These are phyloP conservation scores for Trichosurus vulpecula DNA, from an alignment of 2,797 vertebrate genomes.

Conservation along the genomic window DNA sequence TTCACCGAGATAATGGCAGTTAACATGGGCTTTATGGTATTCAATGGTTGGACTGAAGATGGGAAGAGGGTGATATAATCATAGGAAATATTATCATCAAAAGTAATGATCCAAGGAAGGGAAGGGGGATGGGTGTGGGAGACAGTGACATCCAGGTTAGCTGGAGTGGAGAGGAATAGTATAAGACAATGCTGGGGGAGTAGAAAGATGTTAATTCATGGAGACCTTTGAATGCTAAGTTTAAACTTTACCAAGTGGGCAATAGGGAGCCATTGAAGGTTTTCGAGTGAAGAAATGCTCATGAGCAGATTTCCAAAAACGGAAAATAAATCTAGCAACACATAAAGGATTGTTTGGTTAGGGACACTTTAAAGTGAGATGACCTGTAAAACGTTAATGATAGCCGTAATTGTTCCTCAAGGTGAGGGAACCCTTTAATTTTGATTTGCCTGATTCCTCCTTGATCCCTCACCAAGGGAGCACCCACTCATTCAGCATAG, in stretches of 20 bases:
- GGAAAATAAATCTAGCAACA: not conserved
- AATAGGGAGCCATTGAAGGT: not conserved
- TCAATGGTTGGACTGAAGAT: not conserved
- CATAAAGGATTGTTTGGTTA: not conserved
- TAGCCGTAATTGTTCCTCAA: conserved; percentile 57
- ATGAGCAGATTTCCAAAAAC: not conserved
- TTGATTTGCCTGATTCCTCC: not conserved
- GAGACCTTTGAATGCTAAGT: not conserved
- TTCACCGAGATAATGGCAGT: not conserved
- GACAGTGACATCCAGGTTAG: not conserved
- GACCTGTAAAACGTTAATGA: conserved; percentile 66
- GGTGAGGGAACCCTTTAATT: conserved; percentile 71
- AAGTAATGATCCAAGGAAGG: not conserved
- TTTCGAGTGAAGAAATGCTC: not conserved
- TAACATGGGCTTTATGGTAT: not conserved
- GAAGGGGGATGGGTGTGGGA: not conserved
- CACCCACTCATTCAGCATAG: not conserved
- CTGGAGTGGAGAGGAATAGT: not conserved
- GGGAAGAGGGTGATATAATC: not conserved
- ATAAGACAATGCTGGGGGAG: not conserved
- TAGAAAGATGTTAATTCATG: not conserved
- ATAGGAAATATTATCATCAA: not conserved
- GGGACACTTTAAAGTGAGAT: conserved; percentile 69
- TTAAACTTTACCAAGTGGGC: not conserved
- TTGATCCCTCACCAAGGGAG: not conserved